Conservation (phyloP, 1,140 invertebrate species). For the Panagrolaimus sp. region DNA sequence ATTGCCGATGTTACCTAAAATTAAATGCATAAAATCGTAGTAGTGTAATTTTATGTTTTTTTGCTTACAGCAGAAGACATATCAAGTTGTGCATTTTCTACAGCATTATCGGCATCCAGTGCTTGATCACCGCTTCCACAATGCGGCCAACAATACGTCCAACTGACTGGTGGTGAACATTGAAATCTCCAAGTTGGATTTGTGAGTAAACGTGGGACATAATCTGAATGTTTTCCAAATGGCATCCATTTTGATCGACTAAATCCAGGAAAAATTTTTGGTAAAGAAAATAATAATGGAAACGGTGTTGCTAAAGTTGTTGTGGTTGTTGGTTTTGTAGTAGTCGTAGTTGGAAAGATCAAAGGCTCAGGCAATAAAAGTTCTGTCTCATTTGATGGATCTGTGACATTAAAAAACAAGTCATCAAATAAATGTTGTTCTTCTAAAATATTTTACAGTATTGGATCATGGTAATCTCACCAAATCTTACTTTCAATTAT, state of each 20-base stretch:
- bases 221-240: conserved; percentile 11
- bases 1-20: background rate
- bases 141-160: conserved; percentile 3
- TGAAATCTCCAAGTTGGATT: conserved; percentile 14
- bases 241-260: conserved; percentile 15
- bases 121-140: conserved; percentile 15
- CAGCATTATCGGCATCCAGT: background rate
- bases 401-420: conserved; percentile 6
- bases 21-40: background rate
- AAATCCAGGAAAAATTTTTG: conserved; percentile 10
- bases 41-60: background rate
- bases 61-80: conserved; percentile 1
- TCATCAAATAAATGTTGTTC: background rate
- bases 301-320: background rate
- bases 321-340: background rate
- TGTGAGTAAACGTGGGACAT: background rate
- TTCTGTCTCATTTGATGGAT: background rate
- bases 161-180: conserved; percentile 7
- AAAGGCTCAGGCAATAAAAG: background rate
- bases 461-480: no score
- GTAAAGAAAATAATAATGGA: conserved; percentile 5
- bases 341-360: background rate
- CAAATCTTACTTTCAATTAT: no score
- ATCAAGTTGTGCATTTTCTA: background rate
- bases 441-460: background rate